Evolutionary conservation across 2,113 vertebrate species (phyloP).

Genomic region (Xenus cinereus): DNA sequence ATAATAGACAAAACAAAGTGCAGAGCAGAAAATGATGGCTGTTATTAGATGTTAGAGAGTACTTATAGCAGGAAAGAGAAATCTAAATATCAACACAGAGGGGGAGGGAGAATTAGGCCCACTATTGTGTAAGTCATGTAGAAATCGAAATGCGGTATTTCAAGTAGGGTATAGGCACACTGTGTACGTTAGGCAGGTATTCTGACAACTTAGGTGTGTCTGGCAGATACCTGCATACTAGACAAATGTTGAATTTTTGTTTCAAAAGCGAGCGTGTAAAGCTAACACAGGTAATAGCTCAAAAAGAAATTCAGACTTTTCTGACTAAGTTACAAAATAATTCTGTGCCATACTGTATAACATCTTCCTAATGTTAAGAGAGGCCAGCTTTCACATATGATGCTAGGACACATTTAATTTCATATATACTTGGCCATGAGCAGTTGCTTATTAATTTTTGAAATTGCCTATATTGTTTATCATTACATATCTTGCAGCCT

Average conservation of each 20-base stretch:
- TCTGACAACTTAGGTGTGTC: background rate
- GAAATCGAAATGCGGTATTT: background rate
- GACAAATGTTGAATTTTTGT: background rate
- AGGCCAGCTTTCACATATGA: background rate
- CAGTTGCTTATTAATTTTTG: background rate
- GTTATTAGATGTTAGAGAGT: background rate
- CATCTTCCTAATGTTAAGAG: background rate
- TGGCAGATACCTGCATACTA: background rate
- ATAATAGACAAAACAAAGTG: background rate
- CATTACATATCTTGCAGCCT: background rate
- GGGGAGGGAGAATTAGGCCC: background rate
- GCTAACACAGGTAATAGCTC: background rate
- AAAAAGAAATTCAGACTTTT: background rate
- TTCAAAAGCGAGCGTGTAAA: background rate
- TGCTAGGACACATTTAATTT: background rate
- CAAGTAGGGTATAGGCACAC: background rate
- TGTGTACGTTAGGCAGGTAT: background rate
- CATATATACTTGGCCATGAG: background rate
- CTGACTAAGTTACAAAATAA: background rate
- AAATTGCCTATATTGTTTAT: background rate
- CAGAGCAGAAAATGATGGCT: background rate
- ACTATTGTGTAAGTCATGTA: background rate
- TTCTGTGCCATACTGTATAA: background rate
- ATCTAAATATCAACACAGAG: background rate
- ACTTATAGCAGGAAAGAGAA: background rate